A percentile compares a stretch with the other conserved stretches of the same genome.
Conservation (phyloP, 2,797 vertebrate genomes). For the Bovichtus diacanthus region DNA sequence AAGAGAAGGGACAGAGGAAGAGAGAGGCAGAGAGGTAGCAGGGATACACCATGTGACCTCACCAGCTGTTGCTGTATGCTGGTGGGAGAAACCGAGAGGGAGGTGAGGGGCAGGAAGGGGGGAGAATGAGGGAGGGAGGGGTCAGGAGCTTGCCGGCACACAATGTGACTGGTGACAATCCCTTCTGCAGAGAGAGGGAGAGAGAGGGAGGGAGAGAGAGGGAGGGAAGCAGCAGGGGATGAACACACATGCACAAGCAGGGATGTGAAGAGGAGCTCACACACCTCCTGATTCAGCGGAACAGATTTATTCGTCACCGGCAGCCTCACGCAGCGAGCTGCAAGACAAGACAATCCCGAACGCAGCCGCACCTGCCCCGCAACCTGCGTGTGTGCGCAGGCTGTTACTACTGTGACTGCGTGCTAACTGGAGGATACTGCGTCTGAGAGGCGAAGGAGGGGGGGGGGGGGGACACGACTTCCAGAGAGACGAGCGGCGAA, state of each 20-base stretch:
- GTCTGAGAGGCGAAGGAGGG: constrained; percentile 29
- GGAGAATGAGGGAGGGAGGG: constrained; percentile 51
- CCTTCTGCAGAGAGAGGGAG: constrained; percentile 65
- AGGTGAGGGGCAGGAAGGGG: constrained; percentile 48
- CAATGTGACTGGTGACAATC: constrained; percentile 79
- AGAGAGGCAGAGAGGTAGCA: constrained; percentile 60
- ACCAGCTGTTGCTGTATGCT: constrained; percentile 81
- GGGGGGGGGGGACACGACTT: neutral
- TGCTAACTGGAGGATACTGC: constrained; percentile 45
- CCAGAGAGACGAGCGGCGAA: constrained; percentile 38
- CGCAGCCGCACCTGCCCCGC: constrained; percentile 45
- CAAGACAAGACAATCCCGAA: constrained; percentile 53
- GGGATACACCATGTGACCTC: constrained; percentile 74
- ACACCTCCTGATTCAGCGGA: constrained; percentile 77
- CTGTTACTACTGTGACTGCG: constrained; percentile 41
- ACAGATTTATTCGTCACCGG: constrained; percentile 71
- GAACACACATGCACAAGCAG: constrained; percentile 55
- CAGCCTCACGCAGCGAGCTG: constrained; percentile 58
- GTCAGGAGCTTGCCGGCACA: constrained; percentile 50
- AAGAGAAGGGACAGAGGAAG: constrained; percentile 29
- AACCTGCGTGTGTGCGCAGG: constrained; percentile 36
- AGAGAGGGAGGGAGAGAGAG: constrained; percentile 17
- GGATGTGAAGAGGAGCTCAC: constrained; percentile 57
- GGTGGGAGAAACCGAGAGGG: constrained; percentile 54
- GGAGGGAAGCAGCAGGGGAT: constrained; percentile 50